These are phyloP conservation scores for Pantherophis guttatus DNA, from an alignment of 2,113 vertebrate genomes.

Conservation along the genomic window DNA sequence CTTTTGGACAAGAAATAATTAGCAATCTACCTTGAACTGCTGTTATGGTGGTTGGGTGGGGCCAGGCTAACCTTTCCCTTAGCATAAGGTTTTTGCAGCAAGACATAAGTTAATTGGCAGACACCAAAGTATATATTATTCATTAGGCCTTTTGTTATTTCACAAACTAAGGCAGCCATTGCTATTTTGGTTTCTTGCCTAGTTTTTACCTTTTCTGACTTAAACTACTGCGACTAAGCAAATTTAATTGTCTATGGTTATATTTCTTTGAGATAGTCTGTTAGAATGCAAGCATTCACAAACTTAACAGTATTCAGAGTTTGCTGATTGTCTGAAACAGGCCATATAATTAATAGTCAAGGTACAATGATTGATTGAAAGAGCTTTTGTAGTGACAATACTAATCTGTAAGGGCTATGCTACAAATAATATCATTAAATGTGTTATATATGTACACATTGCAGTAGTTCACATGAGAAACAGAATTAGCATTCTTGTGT, in stretches of 20 bases:
- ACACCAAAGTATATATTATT: neutral
- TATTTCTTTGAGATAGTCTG: neutral
- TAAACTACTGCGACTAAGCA: neutral
- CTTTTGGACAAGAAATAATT: neutral
- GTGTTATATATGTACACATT: constrained; percentile 17
- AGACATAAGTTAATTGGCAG: neutral
- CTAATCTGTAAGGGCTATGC: neutral
- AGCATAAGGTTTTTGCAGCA: neutral
- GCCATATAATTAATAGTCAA: neutral
- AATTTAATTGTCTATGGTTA: neutral
- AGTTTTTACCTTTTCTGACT: too few species aligned
- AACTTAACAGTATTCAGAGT: neutral
- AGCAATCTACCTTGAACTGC: neutral
- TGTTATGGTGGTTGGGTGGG: neutral
- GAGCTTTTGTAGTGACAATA: constrained; percentile 6
- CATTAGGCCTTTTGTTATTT: neutral
- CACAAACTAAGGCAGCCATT: neutral
- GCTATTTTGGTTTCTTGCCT: neutral
- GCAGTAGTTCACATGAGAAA: neutral
- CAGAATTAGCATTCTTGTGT: constrained; percentile 34
- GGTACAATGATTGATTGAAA: neutral
- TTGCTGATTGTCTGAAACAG: constrained; percentile 2
- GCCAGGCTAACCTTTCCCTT: neutral
- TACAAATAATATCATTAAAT: constrained; percentile 12
- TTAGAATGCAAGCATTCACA: neutral